Percentiles rank a stretch among this genome's conserved stretches.
phyloP scores from a whole-genome alignment of 2,797 vertebrate species.

The Triplophysa bombifrons region DNA sequence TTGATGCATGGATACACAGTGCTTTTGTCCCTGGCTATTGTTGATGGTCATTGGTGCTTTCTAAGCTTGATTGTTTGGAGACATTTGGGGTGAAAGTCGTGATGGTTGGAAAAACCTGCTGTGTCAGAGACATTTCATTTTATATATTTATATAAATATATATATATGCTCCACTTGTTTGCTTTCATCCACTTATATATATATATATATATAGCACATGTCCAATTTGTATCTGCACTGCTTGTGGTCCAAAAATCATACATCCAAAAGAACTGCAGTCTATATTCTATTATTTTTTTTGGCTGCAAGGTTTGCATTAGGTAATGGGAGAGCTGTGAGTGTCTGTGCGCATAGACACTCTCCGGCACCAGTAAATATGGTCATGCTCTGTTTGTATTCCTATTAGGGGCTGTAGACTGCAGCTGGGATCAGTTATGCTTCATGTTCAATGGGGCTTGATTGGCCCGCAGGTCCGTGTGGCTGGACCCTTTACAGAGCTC shows the following conservation, averaged over 20 bases:
- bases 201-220: not conserved
- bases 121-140: not conserved
- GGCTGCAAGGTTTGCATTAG: constrained; percentile 34
- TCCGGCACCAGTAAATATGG: constrained; percentile 49
- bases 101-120: not conserved
- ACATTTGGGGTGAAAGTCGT: not conserved
- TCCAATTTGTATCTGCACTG: constrained; percentile 7
- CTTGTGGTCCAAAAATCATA: constrained; percentile 11
- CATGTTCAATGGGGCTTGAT: constrained; percentile 40
- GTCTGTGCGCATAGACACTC: constrained; percentile 26
- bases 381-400: constrained; percentile 58
- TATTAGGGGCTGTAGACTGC: constrained; percentile 52
- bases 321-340: constrained; percentile 23
- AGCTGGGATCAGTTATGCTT: constrained; percentile 55
- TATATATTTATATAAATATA: not conserved
- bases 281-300: not conserved
- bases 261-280: constrained; percentile 32
- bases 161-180: too few relatives aligned
- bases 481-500: constrained; percentile 9
- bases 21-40: constrained; percentile 29
- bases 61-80: not conserved
- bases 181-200: too few relatives aligned
- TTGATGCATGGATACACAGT: constrained; percentile 23
- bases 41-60: constrained; percentile 23
- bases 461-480: constrained; percentile 33